Evolutionary conservation across 2,888 invertebrate genomes (phyloP).

Genomic region (Oscheius sp.): DNA sequence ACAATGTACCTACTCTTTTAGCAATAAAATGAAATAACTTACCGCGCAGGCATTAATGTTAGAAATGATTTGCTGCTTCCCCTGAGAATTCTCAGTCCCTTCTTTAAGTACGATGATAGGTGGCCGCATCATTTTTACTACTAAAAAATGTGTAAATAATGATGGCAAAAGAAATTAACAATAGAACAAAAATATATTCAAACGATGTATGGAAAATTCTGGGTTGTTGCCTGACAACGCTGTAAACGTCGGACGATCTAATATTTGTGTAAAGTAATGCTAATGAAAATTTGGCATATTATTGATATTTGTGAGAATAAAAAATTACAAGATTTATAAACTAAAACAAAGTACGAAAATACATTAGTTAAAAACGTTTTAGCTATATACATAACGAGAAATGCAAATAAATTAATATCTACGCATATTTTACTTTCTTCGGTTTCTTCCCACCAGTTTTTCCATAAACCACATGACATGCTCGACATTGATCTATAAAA

Average conservation of each 20-base stretch:
- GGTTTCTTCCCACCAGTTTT: conserved; percentile 22
- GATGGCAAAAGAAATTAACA: not conserved
- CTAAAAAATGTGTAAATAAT: not conserved
- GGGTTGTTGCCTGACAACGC: not conserved
- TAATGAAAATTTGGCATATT: not conserved
- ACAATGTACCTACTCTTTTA: too few relatives aligned
- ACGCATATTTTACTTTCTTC: conserved; percentile 26
- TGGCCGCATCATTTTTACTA: conserved; percentile 77
- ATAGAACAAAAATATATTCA: not conserved
- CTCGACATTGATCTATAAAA: conserved; percentile 6
- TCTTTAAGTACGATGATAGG: conserved; percentile 97
- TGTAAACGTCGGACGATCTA: not conserved
- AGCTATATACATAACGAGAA: conserved; percentile 3
- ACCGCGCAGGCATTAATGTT: conserved; percentile 73
- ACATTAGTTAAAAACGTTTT: not conserved
- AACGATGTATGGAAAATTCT: conserved; percentile 1
- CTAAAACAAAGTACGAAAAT: not conserved
- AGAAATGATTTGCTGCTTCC: conserved; percentile 78
- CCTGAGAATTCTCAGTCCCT: conserved; percentile 90
- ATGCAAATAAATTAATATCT: not conserved
- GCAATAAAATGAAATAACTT: not conserved
- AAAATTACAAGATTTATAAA: not conserved
- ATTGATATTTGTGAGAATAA: not conserved
- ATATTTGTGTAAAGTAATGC: not conserved
- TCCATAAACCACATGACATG: conserved; percentile 4